phyloP scores from a whole-genome alignment of 2,797 vertebrate species.

The Hirundo rustica region DNA sequence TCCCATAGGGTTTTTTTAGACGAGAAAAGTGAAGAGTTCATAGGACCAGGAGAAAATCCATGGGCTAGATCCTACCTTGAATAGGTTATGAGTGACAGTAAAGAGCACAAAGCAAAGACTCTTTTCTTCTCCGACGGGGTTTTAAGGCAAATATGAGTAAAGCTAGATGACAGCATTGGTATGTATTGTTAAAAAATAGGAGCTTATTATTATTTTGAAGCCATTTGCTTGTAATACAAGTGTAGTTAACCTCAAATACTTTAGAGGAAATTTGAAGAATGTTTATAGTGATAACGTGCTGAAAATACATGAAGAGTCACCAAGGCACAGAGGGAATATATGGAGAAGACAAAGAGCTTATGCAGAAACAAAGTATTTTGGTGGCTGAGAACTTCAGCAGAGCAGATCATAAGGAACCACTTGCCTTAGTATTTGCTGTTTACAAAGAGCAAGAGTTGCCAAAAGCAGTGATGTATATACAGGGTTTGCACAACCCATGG shows the following conservation, averaged over 20 bases:
- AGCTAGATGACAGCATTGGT: not conserved
- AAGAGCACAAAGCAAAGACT: not conserved
- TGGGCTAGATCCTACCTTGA: not conserved
- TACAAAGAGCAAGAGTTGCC: not conserved
- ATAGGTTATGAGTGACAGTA: not conserved
- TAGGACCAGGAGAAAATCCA: not conserved
- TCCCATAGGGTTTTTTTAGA: not conserved
- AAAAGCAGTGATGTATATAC: not conserved
- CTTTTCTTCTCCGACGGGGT: not conserved
- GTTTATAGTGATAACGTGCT: not conserved
- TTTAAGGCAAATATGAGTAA: not conserved
- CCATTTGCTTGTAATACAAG: not conserved
- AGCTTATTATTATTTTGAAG: not conserved
- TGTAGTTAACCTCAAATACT: not conserved
- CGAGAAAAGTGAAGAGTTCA: not conserved
- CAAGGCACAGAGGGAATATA: not conserved
- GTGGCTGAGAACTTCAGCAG: slow-evolving; percentile 7
- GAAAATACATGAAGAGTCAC: not conserved
- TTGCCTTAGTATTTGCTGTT: not conserved
- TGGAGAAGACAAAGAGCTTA: not conserved
- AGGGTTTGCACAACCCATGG: not conserved
- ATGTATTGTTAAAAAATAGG: not conserved
- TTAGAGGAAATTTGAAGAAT: not conserved
- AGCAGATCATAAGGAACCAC: not conserved
- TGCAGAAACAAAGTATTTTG: not conserved